These are phyloP conservation scores for Drosophila parvula DNA, from an alignment of 1,140 invertebrate species.

Conservation along the genomic window DNA sequence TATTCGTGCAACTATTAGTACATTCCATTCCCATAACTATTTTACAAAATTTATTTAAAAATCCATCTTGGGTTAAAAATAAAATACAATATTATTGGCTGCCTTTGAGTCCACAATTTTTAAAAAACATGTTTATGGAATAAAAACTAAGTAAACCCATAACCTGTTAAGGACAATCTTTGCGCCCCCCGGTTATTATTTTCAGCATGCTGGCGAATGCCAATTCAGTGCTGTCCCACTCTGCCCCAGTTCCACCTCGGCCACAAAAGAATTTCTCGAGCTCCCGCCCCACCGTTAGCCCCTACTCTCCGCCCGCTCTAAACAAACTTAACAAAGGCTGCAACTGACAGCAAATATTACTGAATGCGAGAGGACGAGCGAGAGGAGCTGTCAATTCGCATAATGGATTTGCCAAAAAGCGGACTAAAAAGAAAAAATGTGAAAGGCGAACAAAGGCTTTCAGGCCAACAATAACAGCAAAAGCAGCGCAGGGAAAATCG, in stretches of 20 bases:
- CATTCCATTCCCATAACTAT: too few relatives aligned
- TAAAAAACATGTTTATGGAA: background rate
- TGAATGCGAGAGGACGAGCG: constrained; percentile 25
- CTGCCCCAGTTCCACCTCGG: constrained; percentile 26
- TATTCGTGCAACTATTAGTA: too few relatives aligned
- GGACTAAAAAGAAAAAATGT: constrained; percentile 63
- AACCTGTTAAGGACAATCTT: constrained; percentile 13
- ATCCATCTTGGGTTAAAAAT: background rate
- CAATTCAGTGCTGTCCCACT: constrained; percentile 20
- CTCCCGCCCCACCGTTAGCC: constrained; percentile 19
- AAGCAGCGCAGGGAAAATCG: constrained; percentile 28
- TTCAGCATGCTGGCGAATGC: constrained; percentile 14
- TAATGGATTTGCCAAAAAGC: constrained; percentile 82
- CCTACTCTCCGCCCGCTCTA: constrained; percentile 21
- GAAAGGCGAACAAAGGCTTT: constrained; percentile 69
- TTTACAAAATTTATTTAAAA: background rate
- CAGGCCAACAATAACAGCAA: constrained; percentile 46
- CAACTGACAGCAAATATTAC: constrained; percentile 83
- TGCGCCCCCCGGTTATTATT: background rate
- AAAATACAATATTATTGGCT: background rate
- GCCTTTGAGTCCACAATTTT: background rate
- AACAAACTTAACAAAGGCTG: constrained; percentile 73
- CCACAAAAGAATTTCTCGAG: constrained; percentile 45
- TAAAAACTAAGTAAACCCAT: background rate
- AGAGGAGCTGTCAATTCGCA: constrained; percentile 79